Conservation (phyloP, 2,797 vertebrate genomes). For the Lutjanus campechanus region DNA sequence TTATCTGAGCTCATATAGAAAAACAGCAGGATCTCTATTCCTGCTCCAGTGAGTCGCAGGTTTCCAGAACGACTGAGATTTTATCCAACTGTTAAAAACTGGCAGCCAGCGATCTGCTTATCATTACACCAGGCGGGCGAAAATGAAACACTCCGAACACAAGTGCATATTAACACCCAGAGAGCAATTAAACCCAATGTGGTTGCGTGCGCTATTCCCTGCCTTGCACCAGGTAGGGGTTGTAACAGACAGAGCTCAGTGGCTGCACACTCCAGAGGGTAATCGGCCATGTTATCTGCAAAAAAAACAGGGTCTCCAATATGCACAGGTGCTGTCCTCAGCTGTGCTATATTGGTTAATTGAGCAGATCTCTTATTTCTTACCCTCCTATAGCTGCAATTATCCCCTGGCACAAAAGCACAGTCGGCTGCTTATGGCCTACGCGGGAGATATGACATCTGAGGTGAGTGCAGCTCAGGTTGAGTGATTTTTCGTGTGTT, state of each 20-base stretch:
- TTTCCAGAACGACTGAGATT: slow-evolving; percentile 52
- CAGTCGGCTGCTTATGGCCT: slow-evolving; percentile 70
- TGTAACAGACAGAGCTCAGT: slow-evolving; percentile 38
- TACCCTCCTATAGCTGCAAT: slow-evolving; percentile 85
- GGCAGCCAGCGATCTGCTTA: slow-evolving; percentile 63
- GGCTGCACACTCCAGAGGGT: slow-evolving; percentile 74
- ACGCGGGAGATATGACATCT: slow-evolving; percentile 57
- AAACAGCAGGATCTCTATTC: slow-evolving; percentile 59
- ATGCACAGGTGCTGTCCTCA: slow-evolving; percentile 87
- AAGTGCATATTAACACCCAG: slow-evolving; percentile 73
- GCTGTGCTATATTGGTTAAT: slow-evolving; percentile 85
- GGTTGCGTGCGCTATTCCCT: slow-evolving; percentile 45
- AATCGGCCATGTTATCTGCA: slow-evolving; percentile 84
- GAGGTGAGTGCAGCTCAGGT: slow-evolving; percentile 61
- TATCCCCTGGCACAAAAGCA: slow-evolving; percentile 70
- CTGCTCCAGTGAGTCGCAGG: slow-evolving; percentile 37
- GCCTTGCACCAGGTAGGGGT: slow-evolving; percentile 79
- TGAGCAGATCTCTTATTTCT: slow-evolving; percentile 88
- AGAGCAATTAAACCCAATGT: slow-evolving; percentile 77
- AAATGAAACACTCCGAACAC: slow-evolving; percentile 79
- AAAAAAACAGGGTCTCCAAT: slow-evolving; percentile 58
- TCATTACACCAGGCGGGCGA: slow-evolving; percentile 73
- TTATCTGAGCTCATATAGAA: slow-evolving; percentile 51
- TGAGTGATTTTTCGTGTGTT: slow-evolving; percentile 24
- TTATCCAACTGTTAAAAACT: slow-evolving; percentile 69